Percentiles rank a stretch among this genome's conserved stretches.
Conservation (phyloP, 23 tunicate genomes). For the Halocynthia roretzi region DNA sequence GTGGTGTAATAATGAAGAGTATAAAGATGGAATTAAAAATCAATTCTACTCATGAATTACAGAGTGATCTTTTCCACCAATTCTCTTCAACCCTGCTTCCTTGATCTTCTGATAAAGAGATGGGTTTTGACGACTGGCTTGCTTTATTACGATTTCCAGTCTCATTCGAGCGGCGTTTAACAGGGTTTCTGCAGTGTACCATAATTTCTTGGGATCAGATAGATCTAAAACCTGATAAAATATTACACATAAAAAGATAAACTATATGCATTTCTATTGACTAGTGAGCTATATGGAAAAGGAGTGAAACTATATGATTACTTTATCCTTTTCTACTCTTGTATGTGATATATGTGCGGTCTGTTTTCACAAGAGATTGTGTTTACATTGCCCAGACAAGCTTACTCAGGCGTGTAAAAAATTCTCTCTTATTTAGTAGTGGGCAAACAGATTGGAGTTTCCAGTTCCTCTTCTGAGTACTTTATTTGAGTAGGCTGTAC, state of each 20-base stretch:
- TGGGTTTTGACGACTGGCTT: conserved; percentile 36
- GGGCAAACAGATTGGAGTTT: too few relatives aligned
- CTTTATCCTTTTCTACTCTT: too few relatives aligned
- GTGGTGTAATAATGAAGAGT: background rate
- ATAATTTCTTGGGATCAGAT: conserved; percentile 57
- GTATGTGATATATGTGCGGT: background rate
- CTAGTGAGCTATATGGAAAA: too few relatives aligned
- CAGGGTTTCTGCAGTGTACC: conserved; percentile 72
- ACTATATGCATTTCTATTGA: background rate
- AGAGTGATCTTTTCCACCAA: conserved; percentile 67
- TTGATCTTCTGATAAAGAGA: conserved; percentile 33
- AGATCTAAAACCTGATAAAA: conserved; percentile 65
- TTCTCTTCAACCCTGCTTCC: conserved; percentile 43
- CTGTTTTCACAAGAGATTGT: background rate
- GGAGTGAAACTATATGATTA: too few relatives aligned
- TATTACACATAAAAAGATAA: background rate
- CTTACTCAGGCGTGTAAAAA: too few relatives aligned
- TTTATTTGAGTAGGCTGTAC: too few relatives aligned
- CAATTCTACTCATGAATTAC: conserved; percentile 18
- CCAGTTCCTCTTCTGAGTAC: too few relatives aligned
- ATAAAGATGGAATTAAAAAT: background rate
- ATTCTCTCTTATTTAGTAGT: too few relatives aligned
- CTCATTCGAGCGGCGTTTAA: conserved; percentile 45
- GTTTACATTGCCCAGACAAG: background rate
- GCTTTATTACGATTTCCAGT: conserved; percentile 33